Evolutionary conservation across 2,113 vertebrate species (phyloP), one percentile per base, ranked within the genome.

Genomic region (Ailuropoda melanoleuca): DNA sequence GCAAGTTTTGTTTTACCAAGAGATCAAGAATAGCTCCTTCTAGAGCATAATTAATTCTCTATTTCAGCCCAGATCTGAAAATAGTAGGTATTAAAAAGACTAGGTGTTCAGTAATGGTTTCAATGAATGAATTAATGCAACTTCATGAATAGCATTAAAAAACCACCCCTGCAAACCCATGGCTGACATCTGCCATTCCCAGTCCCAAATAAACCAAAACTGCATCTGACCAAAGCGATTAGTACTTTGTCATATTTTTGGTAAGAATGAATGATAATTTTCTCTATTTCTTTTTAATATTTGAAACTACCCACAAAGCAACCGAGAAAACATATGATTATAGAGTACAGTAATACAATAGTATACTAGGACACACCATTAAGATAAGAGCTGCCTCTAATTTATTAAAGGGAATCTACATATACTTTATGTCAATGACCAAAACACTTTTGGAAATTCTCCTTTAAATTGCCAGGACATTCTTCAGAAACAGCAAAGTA

Each of bases 1-100:
- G 14, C 17, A 50, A 93, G 19, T 48, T 85, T 50, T 82, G 55
- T 68, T 97, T 82, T 39, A 87, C 64, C 10, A 31, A 77, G 31
- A 87, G 58, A 77, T 80, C 53, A 92, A 89, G 85, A 89, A 58
- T 10, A 95, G 74, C 46, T 81, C 89, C 70, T 92, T 80, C 93
- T 60, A 85, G 3, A 66, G 62, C 78, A 88, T n/a, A 58, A 84
- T 84, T 84, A 94, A 77, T 58, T 64, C 83, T 66, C 56, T 84
- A 58, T 92, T 56, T 48, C n/a, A 82, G 31, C 17, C 43, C 58
- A 62, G 64, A 81, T 60, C 26, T 21, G 8, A 77, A 81, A 75
- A 70, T 17, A 43, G 56, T 26, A 55, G 7, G 24, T 66, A 55
- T 39, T 87, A 37, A 70, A 66, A 46, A 75, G 56, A 48, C 24